Conservation (phyloP, 1,140 invertebrate species). For the Drosophila burlai region DNA sequence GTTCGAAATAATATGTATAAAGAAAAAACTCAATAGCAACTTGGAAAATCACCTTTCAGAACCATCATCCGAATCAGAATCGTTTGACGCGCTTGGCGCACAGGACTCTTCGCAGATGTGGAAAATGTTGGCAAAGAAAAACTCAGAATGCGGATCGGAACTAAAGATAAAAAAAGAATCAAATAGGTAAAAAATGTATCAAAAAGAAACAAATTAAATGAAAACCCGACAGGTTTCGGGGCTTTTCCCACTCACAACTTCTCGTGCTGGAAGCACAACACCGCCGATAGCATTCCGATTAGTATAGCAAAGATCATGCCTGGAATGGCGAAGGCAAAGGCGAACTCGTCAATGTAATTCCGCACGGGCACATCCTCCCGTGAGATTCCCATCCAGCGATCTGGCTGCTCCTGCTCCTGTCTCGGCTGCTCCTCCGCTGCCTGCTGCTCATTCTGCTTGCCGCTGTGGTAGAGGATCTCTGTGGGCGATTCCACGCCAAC, state of each 20-base stretch:
- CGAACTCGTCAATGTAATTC: conserved; percentile 90
- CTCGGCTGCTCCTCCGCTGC: conserved; percentile 37
- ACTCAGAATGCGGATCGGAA: conserved; percentile 82
- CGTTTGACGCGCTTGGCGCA: conserved; percentile 46
- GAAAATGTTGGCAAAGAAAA: conserved; percentile 84
- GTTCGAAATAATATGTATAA: too few species aligned
- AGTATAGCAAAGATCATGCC: conserved; percentile 89
- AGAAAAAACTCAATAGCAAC: background rate
- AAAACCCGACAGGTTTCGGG: background rate
- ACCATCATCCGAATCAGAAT: conserved; percentile 65
- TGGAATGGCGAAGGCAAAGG: conserved; percentile 90
- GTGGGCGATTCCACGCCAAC: conserved; percentile 86
- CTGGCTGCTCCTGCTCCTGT: conserved; percentile 27
- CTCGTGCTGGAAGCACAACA: conserved; percentile 92
- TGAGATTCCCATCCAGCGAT: conserved; percentile 84
- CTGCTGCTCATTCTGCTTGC: conserved; percentile 49
- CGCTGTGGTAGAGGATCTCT: conserved; percentile 76
- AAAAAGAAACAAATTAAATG: conserved; percentile 3
- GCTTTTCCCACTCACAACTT: conserved; percentile 88
- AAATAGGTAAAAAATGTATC: conserved; percentile 32
- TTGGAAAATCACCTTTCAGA: conserved; percentile 37
- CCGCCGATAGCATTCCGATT: conserved; percentile 89
- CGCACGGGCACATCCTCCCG: conserved; percentile 88
- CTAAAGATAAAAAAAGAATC: conserved; percentile 49
- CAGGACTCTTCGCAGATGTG: conserved; percentile 83